These are phyloP conservation scores for Maniola jurtina DNA, from an alignment of 1,140 invertebrate genomes.

Conservation along the genomic window DNA sequence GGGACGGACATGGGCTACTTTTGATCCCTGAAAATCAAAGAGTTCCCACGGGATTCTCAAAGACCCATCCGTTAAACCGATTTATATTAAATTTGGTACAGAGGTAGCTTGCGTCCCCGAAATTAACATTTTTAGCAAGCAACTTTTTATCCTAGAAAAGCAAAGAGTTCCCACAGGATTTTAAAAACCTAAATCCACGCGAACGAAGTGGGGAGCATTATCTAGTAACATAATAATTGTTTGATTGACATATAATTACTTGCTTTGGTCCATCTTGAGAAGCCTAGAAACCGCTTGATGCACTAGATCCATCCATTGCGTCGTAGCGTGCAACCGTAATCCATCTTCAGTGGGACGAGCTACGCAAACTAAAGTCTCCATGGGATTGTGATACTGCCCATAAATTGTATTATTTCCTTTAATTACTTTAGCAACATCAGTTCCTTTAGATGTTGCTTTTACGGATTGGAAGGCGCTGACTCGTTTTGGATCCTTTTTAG, in stretches of 20 bases:
- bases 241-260: conserved; percentile 30
- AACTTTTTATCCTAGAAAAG: too few species aligned
- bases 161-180: too few species aligned
- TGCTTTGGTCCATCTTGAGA: conserved; percentile 72
- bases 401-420: conserved; percentile 50
- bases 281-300: conserved; percentile 79
- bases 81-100: too few species aligned
- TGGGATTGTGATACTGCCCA: conserved; percentile 58
- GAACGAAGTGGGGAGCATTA: too few species aligned
- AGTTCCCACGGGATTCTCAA: too few species aligned
- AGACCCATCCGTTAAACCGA: too few species aligned
- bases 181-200: too few species aligned
- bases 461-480: background rate
- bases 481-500: conserved; percentile 38
- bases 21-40: too few species aligned
- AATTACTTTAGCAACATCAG: conserved; percentile 60
- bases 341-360: conserved; percentile 83
- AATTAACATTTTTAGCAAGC: too few species aligned
- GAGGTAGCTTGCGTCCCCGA: too few species aligned
- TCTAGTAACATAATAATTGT: background rate
- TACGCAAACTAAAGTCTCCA: conserved; percentile 81
- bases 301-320: conserved; percentile 81
- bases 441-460: conserved; percentile 41
- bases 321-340: conserved; percentile 72
- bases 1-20: too few species aligned